Evolutionary conservation across 1,140 invertebrate genomes (phyloP), one percentile per base, ranked within the genome.

Genomic region (Sitophilus oryzae): DNA sequence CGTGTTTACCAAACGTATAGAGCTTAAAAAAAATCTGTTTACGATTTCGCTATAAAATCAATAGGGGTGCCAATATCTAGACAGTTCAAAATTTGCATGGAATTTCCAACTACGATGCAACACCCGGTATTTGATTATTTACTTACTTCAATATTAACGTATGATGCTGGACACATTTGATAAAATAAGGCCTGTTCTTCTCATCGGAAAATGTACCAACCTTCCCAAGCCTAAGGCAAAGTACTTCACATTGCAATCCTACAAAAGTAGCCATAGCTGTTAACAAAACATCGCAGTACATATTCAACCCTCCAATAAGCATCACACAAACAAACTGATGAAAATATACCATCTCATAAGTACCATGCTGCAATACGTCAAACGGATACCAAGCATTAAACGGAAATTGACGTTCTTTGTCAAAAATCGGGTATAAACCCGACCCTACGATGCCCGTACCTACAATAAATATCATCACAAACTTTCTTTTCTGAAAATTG

Each of bases 401-500:
- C 25, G 25, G 25, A 6, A 30, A 5, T 30, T 6, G 25, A 6
- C 25, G 5, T 6, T 5, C 11, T 30, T 30, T 5, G 11, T 30
- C 25, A 30, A 30, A 30, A 6, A 30, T 6, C 11, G 25, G 25
- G 11, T 30, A 30, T 11, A 30, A 30, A 11, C 25, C 25, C 5
- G 25, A 30, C 11, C 25, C 25, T 11, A 30, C 25, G 5, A 30
- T 30, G 5, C 25, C 25, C 5, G 25, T 30, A 30, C 25, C 25
- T 6, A 30, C 25, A 6, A 30, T 30, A 30, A 11, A 5, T 40
- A 15, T 40, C 18, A 15, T 15, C 5, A 40, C 38, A 14, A 5
- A 14, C 38, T 40, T 40, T 6, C 14, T 40, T 40, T 40, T 20
- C 38, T 40, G 14, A 40, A 40, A 40, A 40, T 40, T 40, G 8